These are phyloP conservation scores for Dasyurus viverrinus DNA, from an alignment of 2,113 vertebrate genomes.

Conservation along the genomic window DNA sequence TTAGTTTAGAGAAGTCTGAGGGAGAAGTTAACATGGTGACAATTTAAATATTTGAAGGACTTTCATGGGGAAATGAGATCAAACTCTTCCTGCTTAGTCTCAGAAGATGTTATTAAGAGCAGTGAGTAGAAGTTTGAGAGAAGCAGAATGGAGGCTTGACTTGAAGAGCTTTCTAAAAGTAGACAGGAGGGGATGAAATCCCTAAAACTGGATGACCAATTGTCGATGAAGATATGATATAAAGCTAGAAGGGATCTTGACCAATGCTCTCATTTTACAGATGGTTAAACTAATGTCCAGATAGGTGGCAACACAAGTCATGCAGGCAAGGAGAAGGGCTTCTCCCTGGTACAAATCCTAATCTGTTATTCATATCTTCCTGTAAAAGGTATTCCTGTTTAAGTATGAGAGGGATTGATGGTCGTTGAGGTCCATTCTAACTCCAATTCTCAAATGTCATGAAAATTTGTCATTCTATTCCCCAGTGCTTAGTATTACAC, in stretches of 20 bases:
- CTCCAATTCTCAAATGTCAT: not conserved
- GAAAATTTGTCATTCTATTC: not conserved
- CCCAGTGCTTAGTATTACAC: not conserved
- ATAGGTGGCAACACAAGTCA: not conserved
- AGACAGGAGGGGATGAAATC: not conserved
- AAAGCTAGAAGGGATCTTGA: not conserved
- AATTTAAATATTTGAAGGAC: not conserved
- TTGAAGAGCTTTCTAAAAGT: not conserved
- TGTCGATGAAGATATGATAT: not conserved
- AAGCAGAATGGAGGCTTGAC: not conserved
- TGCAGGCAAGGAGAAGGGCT: not conserved
- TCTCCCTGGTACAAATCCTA: not conserved
- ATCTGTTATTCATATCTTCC: not conserved
- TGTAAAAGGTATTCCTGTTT: not conserved
- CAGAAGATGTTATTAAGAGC: not conserved
- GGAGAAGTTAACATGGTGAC: not conserved
- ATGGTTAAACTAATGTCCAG: not conserved
- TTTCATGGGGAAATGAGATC: not conserved
- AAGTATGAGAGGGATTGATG: not conserved
- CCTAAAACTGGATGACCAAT: not conserved
- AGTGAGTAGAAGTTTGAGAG: not conserved
- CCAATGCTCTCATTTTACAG: not conserved
- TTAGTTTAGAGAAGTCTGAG: not conserved
- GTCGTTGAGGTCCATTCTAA: not conserved
- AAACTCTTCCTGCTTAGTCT: not conserved